Evolutionary conservation across 2,797 vertebrate species (phyloP).

Genomic region (Protosalanx chinensis): DNA sequence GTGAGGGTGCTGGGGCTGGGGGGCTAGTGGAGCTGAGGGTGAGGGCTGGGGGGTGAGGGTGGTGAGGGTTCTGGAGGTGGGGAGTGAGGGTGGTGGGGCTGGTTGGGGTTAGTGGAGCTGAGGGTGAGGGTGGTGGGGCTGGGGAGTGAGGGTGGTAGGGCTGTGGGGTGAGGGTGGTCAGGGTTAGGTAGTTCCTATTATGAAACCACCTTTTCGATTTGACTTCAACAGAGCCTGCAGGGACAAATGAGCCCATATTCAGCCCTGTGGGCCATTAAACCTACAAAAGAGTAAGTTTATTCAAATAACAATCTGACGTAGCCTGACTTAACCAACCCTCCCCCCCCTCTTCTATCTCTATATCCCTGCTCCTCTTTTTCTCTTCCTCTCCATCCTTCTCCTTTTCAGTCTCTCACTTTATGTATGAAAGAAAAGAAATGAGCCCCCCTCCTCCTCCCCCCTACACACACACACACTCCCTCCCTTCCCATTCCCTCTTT

Average conservation of each 20-base stretch:
- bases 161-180: no score
- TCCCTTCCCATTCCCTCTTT: not conserved
- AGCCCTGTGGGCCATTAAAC: not conserved
- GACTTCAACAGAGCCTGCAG: not conserved
- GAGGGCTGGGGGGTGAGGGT: no score
- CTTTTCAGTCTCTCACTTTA: slow-evolving; percentile 10
- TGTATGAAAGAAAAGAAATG: not conserved
- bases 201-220: not conserved
- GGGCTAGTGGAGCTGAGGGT: no score
- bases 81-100: no score
- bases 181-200: not conserved
- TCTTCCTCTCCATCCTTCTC: slow-evolving; percentile 17
- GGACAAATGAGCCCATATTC: not conserved
- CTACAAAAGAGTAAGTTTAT: no score
- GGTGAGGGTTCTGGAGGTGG: no score
- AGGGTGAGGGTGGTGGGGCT: no score
- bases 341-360: not conserved
- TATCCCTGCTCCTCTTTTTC: slow-evolving; percentile 8
- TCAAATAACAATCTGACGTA: not conserved
- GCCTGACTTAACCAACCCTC: not conserved
- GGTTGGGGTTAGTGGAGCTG: no score
- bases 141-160: no score
- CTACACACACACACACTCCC: not conserved
- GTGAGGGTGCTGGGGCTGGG: not conserved
- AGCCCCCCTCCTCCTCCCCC: not conserved